These are phyloP conservation scores for Glyptemys insculpta DNA, from an alignment of 2,797 vertebrate species.

Conservation along the genomic window DNA sequence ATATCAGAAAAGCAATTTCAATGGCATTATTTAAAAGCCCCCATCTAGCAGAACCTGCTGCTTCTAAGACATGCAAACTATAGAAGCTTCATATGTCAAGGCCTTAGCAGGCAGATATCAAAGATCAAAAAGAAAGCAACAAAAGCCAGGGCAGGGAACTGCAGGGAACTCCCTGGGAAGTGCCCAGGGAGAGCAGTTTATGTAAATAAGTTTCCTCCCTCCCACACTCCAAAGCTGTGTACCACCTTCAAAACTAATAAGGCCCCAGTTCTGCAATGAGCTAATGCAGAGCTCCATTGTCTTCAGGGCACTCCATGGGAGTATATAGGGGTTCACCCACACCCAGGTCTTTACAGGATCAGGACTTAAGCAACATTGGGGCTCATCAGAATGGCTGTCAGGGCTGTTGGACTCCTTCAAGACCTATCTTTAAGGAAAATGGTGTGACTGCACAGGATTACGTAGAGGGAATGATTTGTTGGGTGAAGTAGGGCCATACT, in stretches of 20 bases:
- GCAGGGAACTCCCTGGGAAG: no score
- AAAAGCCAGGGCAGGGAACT: neutral
- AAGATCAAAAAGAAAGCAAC: neutral
- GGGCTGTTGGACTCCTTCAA: neutral
- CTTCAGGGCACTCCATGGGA: neutral
- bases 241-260: neutral
- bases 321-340: neutral
- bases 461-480: rapidly evolving
- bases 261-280: neutral
- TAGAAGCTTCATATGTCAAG: neutral
- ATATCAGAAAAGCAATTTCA: neutral
- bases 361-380: neutral
- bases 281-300: rapidly evolving
- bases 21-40: neutral
- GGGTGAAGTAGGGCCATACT: neutral
- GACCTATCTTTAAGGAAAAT: neutral
- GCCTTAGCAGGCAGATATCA: neutral
- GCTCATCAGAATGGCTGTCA: neutral
- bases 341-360: rapidly evolving
- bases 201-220: neutral
- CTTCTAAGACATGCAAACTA: neutral
- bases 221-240: neutral
- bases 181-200: neutral
- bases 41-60: neutral
- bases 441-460: neutral